Conservation (phyloP, 2,797 vertebrate genomes). For the Naso thynnoides region DNA sequence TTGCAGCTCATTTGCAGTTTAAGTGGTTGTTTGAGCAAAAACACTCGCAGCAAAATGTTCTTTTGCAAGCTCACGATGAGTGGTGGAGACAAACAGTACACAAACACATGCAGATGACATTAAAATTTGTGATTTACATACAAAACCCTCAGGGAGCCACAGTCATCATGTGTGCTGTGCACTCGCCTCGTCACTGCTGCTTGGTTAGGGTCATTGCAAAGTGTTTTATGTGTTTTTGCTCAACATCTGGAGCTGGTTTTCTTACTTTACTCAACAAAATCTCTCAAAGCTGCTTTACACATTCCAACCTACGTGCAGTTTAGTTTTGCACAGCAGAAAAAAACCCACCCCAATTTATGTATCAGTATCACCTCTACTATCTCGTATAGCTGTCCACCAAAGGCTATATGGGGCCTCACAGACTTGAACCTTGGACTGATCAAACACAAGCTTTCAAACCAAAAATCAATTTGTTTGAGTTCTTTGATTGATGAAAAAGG, state of each 20-base stretch:
- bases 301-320: slow-evolving; percentile 29
- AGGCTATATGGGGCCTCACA: background rate
- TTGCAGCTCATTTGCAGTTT: slow-evolving; percentile 68
- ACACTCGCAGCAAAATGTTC: slow-evolving; percentile 44
- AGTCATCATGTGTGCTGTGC: slow-evolving; percentile 12
- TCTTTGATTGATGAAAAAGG: slow-evolving; percentile 56
- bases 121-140: slow-evolving; percentile 43
- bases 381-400: slow-evolving; percentile 13
- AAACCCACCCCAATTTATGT: slow-evolving; percentile 1
- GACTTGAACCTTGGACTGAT: slow-evolving; percentile 37
- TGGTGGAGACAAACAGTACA: background rate
- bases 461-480: slow-evolving; percentile 71
- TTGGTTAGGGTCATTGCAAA: slow-evolving; percentile 22
- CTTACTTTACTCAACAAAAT: slow-evolving; percentile 41
- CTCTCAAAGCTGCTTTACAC: slow-evolving; percentile 24
- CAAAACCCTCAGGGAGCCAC: slow-evolving; percentile 33
- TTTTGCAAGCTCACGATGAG: slow-evolving; percentile 16
- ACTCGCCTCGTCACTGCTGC: slow-evolving; percentile 4
- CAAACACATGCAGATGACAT: slow-evolving; percentile 8
- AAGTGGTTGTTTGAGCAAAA: slow-evolving; percentile 54
- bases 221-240: slow-evolving; percentile 6
- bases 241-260: slow-evolving; percentile 12
- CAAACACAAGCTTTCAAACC: slow-evolving; percentile 53
- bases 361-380: slow-evolving; percentile 4
- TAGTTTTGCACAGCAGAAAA: slow-evolving; percentile 7